These are phyloP conservation scores for Listronotus oregonensis DNA, from an alignment of 1,140 invertebrate genomes.

Conservation along the genomic window DNA sequence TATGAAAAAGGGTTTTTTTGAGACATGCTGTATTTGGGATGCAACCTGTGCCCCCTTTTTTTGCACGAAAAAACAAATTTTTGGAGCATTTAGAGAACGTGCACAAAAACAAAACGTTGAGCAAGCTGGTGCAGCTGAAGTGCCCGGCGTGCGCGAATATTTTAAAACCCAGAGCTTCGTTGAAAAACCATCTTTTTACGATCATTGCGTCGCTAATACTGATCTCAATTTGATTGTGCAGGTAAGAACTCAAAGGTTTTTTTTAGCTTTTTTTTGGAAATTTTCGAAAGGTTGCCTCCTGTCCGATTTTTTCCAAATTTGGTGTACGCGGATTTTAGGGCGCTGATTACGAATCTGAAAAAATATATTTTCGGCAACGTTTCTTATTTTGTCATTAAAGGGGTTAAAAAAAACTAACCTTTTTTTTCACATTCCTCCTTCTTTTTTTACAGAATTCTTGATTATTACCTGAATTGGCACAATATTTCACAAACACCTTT, in stretches of 20 bases:
- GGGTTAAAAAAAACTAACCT: too few relatives aligned
- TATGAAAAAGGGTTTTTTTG: slow-evolving; percentile 42
- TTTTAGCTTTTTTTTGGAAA: too few relatives aligned
- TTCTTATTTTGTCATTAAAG: too few relatives aligned
- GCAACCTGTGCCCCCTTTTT: slow-evolving; percentile 51
- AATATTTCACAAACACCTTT: too few relatives aligned
- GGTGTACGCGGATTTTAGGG: too few relatives aligned
- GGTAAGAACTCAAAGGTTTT: slow-evolving; percentile 15
- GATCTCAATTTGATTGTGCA: slow-evolving; percentile 48
- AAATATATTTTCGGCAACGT: too few relatives aligned
- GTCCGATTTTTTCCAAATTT: too few relatives aligned
- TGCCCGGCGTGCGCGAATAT: slow-evolving; percentile 59
- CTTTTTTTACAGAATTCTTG: too few relatives aligned
- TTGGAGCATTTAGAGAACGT: slow-evolving; percentile 48
- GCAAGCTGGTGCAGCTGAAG: slow-evolving; percentile 46
- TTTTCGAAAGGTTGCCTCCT: too few relatives aligned
- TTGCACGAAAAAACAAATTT: slow-evolving; percentile 50
- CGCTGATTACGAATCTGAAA: too few relatives aligned
- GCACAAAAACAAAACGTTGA: slow-evolving; percentile 46
- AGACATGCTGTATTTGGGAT: slow-evolving; percentile 50
- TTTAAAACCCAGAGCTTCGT: slow-evolving; percentile 56
- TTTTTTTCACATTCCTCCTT: too few relatives aligned
- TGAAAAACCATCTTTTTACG: slow-evolving; percentile 57
- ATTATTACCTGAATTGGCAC: too few relatives aligned
- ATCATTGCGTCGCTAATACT: slow-evolving; percentile 55